Percentiles rank a stretch among this genome's conserved stretches.
Conservation (phyloP, 2,797 vertebrate species). For the Triplophysa yarkandensis region DNA sequence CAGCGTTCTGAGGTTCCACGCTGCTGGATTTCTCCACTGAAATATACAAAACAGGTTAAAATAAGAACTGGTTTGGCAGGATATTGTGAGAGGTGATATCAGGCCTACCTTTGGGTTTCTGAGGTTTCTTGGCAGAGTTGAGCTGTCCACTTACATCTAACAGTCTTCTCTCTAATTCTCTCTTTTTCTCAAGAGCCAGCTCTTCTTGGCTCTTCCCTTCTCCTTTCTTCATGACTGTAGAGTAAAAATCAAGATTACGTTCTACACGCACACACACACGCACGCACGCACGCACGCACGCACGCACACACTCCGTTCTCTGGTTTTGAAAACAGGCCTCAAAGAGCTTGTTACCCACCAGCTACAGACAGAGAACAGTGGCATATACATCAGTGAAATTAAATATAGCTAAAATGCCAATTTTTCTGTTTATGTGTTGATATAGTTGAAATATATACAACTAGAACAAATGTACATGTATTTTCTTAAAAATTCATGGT, state of each 20-base stretch:
- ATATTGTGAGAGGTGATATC: neutral
- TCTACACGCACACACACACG: no score
- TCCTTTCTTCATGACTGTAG: slow-evolving; percentile 79
- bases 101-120: slow-evolving; percentile 84
- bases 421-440: no score
- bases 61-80: neutral
- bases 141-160: slow-evolving; percentile 92
- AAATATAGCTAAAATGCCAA: no score
- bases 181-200: slow-evolving; percentile 88
- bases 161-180: slow-evolving; percentile 87
- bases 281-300: no score
- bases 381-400: no score
- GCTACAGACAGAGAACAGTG: no score
- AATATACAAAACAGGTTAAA: neutral
- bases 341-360: no score
- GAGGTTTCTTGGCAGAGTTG: slow-evolving; percentile 89
- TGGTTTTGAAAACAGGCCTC: no score
- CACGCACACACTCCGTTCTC: no score
- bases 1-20: slow-evolving; percentile 67
- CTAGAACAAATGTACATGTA: no score
- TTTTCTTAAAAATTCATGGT: no score
- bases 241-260: neutral
- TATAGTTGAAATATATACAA: no score
- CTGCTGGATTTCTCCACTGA: slow-evolving; percentile 83
- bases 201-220: slow-evolving; percentile 85